A percentile compares a stretch with the other conserved stretches of the same genome.
These are phyloP conservation scores for Mormyrops attenuatus DNA, from an alignment of 2,797 vertebrate genomes.

Conservation along the genomic window DNA sequence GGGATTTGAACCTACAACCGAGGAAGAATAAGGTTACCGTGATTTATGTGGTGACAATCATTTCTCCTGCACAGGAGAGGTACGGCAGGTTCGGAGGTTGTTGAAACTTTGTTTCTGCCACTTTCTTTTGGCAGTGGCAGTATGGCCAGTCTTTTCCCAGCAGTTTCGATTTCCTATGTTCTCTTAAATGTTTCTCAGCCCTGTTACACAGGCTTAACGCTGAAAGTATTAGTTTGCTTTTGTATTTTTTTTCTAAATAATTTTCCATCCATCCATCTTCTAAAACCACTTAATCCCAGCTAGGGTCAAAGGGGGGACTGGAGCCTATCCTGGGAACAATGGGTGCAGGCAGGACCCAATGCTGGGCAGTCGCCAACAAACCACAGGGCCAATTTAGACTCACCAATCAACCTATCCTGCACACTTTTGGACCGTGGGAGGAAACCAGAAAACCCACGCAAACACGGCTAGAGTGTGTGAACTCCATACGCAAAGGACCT, in stretches of 20 bases:
- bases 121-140: not conserved
- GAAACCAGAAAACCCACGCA: too few relatives aligned
- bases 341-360: too few relatives aligned
- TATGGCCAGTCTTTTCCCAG: not conserved
- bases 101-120: not conserved
- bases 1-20: not conserved
- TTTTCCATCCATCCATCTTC: not conserved
- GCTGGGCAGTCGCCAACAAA: too few relatives aligned
- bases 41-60: not conserved
- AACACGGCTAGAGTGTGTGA: too few relatives aligned
- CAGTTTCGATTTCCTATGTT: not conserved
- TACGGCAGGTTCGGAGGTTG: not conserved
- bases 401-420: too few relatives aligned
- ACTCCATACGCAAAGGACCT: too few relatives aligned
- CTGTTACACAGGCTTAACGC: not conserved
- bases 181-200: not conserved
- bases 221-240: not conserved
- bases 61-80: not conserved
- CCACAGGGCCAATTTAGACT: too few relatives aligned
- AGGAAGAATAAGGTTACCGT: not conserved
- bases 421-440: too few relatives aligned
- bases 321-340: too few relatives aligned
- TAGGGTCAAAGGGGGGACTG: too few relatives aligned
- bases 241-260: not conserved
- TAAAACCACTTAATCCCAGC: too few relatives aligned